Percentiles rank a stretch among this genome's conserved stretches.
These are phyloP conservation scores for Drosophila nebulosa DNA, from an alignment of 1,140 invertebrate species.

Conservation along the genomic window DNA sequence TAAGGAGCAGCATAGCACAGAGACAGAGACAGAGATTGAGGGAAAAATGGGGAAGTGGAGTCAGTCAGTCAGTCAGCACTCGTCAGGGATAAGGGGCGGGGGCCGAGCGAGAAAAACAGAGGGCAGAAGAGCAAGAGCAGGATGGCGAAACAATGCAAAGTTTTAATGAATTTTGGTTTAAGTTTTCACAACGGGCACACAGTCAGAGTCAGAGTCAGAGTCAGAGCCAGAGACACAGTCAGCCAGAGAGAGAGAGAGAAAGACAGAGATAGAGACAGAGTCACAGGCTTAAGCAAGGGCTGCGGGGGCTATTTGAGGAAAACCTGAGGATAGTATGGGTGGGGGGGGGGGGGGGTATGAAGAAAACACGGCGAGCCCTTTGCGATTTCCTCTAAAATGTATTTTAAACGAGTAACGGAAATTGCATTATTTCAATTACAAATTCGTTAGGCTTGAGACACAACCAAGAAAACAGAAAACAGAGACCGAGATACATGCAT, in stretches of 20 bases:
- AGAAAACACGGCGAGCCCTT: conserved; percentile 44
- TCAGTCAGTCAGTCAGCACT: conserved; percentile 36
- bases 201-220: not conserved
- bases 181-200: conserved; percentile 51
- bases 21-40: conserved; percentile 3
- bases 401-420: conserved; percentile 77
- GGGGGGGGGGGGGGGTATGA: conserved; percentile 13
- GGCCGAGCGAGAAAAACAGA: conserved; percentile 11
- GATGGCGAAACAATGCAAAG: conserved; percentile 69
- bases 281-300: not conserved
- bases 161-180: conserved; percentile 80
- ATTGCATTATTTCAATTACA: conserved; percentile 80
- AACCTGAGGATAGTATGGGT: too few species aligned
- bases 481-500: not conserved
- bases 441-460: conserved; percentile 52
- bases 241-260: too few species aligned
- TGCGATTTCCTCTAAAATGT: conserved; percentile 77
- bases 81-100: conserved; percentile 36
- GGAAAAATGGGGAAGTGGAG: not conserved
- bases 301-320: not conserved
- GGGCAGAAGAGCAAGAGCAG: not conserved
- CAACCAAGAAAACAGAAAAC: conserved; percentile 1
- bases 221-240: not conserved
- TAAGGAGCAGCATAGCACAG: conserved; percentile 33
- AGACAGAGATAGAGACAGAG: not conserved